phyloP scores from a whole-genome alignment of 2,113 vertebrate species.

The Gobius niger region DNA sequence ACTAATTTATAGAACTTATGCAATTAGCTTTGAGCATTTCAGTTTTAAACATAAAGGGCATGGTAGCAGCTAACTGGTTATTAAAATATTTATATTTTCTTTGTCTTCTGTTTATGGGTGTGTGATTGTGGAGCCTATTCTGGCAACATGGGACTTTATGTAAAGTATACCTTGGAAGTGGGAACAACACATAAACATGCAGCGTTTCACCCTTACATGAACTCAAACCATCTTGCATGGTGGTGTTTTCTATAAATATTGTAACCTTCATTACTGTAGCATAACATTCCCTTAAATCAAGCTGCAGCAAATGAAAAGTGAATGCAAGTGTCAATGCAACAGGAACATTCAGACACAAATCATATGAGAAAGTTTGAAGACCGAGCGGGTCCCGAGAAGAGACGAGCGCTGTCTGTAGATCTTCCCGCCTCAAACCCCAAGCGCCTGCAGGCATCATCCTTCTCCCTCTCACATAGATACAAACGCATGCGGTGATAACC shows the following conservation, averaged over 20 bases:
- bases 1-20: not conserved
- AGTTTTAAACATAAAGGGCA: too few relatives aligned
- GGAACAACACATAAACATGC: too few relatives aligned
- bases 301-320: not conserved
- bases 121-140: too few relatives aligned
- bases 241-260: too few relatives aligned
- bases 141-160: too few relatives aligned
- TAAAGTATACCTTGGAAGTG: too few relatives aligned
- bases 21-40: too few relatives aligned
- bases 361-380: conserved; percentile 53
- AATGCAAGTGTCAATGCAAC: not conserved
- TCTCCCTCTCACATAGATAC: conserved; percentile 56
- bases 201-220: too few relatives aligned
- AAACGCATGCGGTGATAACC: conserved; percentile 66
- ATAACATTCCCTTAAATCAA: not conserved
- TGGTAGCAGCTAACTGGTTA: too few relatives aligned
- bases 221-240: too few relatives aligned
- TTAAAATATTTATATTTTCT: too few relatives aligned
- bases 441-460: conserved; percentile 66
- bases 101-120: too few relatives aligned
- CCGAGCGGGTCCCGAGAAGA: conserved; percentile 66
- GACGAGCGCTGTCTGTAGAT: conserved; percentile 61
- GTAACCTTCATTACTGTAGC: not conserved
- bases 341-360: conserved; percentile 18
- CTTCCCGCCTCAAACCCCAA: conserved; percentile 61